A percentile compares a stretch with the other conserved stretches of the same genome.
Evolutionary conservation across 1,140 invertebrate species (phyloP).

Genomic region (Nasonia longicornis): DNA sequence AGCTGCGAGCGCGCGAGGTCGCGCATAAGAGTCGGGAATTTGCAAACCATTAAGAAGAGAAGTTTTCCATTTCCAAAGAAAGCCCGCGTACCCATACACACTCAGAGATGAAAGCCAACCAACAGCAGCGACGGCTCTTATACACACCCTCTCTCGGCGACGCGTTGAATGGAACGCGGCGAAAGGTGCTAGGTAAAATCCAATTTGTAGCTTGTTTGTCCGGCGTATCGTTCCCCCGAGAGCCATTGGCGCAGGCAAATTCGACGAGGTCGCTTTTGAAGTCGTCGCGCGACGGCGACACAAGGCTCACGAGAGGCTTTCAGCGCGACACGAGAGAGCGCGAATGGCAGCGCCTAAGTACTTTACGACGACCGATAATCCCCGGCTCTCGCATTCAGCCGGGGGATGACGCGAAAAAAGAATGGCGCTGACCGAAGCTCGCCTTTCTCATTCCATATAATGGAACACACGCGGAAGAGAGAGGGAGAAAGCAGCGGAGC

Average conservation of each 20-base stretch:
- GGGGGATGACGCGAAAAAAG: not conserved
- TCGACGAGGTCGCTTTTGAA: slow-evolving; percentile 21
- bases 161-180: not conserved
- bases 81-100: not conserved
- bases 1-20: not conserved
- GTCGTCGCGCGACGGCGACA: not conserved
- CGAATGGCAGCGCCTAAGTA: slow-evolving; percentile 30
- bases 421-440: not conserved
- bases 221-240: slow-evolving; percentile 51
- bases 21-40: not conserved
- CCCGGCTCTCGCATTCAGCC: not conserved
- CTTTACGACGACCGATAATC: slow-evolving; percentile 46
- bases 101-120: slow-evolving; percentile 24
- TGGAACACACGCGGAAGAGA: too few relatives aligned
- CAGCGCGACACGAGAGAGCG: not conserved
- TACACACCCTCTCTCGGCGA: not conserved
- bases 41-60: slow-evolving; percentile 28
- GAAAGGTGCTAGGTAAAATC: slow-evolving; percentile 44
- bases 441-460: not conserved
- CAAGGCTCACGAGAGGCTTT: not conserved
- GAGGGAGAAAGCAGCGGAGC: not conserved
- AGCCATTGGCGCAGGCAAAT: slow-evolving; percentile 29
- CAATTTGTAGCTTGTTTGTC: slow-evolving; percentile 55
- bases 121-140: not conserved
- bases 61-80: slow-evolving; percentile 35